Conservation (phyloP, 1,140 invertebrate genomes). For the Drosophila suzukii region DNA sequence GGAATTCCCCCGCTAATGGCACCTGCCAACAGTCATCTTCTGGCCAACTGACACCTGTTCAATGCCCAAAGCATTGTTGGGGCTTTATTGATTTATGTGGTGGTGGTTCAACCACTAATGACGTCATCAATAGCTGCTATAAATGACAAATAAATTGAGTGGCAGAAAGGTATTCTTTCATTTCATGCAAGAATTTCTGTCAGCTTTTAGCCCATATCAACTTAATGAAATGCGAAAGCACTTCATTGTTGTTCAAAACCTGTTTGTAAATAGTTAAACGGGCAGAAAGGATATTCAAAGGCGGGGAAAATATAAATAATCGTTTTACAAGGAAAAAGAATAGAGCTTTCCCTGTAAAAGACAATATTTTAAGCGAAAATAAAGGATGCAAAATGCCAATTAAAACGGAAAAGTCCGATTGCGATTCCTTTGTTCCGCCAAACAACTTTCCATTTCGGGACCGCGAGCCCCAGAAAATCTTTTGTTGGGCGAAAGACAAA, state of each 20-base stretch:
- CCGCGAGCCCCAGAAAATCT: slow-evolving; percentile 2
- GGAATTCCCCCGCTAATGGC: slow-evolving; percentile 40
- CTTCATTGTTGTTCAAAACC: neutral
- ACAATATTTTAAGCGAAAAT: neutral
- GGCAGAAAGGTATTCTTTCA: neutral
- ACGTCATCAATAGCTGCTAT: slow-evolving; percentile 27
- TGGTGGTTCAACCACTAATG: slow-evolving; percentile 30
- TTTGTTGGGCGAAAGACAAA: slow-evolving; percentile 20
- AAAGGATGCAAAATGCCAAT: neutral
- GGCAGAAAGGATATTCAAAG: neutral
- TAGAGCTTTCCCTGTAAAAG: too few species aligned
- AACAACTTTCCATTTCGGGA: neutral
- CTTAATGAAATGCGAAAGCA: neutral
- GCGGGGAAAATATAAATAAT: too few species aligned
- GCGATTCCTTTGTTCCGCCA: neutral
- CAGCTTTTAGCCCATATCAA: neutral
- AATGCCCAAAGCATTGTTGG: slow-evolving; percentile 40
- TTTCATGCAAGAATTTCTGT: neutral
- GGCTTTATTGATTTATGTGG: slow-evolving; percentile 73
- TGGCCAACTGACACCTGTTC: slow-evolving; percentile 30
- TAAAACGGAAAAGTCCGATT: neutral
- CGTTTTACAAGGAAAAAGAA: too few species aligned
- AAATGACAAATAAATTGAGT: slow-evolving; percentile 24
- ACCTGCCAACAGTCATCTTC: slow-evolving; percentile 42
- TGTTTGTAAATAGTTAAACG: neutral